phyloP scores from a whole-genome alignment of 1,140 invertebrate species.

The Sarcophaga bullata region DNA sequence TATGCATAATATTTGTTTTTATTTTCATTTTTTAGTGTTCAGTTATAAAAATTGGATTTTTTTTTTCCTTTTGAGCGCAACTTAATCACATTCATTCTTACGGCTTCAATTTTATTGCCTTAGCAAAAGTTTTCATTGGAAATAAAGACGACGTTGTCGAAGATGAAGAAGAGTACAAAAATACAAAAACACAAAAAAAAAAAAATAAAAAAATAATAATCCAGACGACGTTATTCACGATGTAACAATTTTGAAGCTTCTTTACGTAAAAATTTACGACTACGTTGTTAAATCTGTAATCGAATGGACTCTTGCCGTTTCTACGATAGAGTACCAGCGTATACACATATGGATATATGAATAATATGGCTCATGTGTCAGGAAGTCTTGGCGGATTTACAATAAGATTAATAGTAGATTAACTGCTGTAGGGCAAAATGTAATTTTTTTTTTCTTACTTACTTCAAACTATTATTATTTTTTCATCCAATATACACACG shows the following conservation, averaged over 20 bases:
- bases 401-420: constrained; percentile 41
- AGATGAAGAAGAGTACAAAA: background rate
- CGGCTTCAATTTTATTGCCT: constrained; percentile 36
- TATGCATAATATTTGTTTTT: constrained; percentile 9
- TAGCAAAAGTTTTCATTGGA: background rate
- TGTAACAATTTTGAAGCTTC: constrained; percentile 9
- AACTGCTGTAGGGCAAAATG: constrained; percentile 29
- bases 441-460: background rate
- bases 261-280: constrained; percentile 33
- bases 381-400: constrained; percentile 40
- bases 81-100: constrained; percentile 40
- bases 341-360: background rate
- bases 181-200: no score
- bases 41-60: constrained; percentile 38
- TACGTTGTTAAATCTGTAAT: constrained; percentile 32
- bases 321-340: no score
- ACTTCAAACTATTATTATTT: background rate
- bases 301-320: constrained; percentile 10
- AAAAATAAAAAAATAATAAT: background rate
- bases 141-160: background rate
- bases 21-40: background rate
- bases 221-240: background rate
- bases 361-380: constrained; percentile 39
- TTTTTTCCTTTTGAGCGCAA: constrained; percentile 17
- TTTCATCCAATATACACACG: background rate